These are phyloP conservation scores for Halcyon smyrnensis DNA, from an alignment of 2,797 vertebrate genomes.

Conservation along the genomic window DNA sequence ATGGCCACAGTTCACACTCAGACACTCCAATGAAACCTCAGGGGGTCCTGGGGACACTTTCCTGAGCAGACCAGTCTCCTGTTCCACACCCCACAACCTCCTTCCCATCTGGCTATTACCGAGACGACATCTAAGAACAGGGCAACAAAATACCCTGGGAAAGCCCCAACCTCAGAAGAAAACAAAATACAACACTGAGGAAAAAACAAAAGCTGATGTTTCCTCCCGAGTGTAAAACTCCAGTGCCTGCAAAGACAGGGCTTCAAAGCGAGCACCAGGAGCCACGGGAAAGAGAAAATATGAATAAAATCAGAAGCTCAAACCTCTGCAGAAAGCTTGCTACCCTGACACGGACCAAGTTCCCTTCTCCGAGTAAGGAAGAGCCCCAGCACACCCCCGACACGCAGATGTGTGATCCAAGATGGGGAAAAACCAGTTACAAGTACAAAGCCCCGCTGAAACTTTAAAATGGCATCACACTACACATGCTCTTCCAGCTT, in stretches of 20 bases:
- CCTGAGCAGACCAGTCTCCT: not conserved
- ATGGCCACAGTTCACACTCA: rapidly evolving
- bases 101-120: not conserved
- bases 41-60: rapidly evolving
- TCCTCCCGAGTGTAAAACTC: not conserved
- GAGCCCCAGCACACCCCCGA: not conserved
- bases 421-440: not conserved
- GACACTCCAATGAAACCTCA: not conserved
- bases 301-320: not conserved
- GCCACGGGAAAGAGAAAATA: not conserved
- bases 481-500: constrained; percentile 7
- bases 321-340: not conserved
- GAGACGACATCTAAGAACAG: not conserved
- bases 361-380: not conserved
- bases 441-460: constrained; percentile 13
- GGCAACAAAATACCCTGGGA: not conserved
- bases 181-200: not conserved
- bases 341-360: not conserved
- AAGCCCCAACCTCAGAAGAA: not conserved
- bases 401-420: not conserved
- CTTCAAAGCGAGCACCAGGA: not conserved
- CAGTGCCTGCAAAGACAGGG: rapidly evolving
- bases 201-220: not conserved
- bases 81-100: not conserved
- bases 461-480: constrained; percentile 49